A percentile compares a stretch with the other conserved stretches of the same genome.
Evolutionary conservation across 2,113 vertebrate genomes (phyloP).

Genomic region (Sphaerodactylus townsendi): DNA sequence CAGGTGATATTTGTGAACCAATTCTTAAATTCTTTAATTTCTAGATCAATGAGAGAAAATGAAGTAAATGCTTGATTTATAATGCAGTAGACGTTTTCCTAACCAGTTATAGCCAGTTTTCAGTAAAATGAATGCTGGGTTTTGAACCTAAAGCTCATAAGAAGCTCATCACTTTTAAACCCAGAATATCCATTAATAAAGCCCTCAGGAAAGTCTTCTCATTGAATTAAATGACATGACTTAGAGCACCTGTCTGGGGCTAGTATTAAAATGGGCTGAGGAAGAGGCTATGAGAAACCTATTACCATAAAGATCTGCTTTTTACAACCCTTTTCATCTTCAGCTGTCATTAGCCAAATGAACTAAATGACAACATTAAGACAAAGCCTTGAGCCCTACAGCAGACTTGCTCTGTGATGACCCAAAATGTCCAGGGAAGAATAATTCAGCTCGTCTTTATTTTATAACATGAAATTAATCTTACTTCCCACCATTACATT

Average conservation of each 20-base stretch:
- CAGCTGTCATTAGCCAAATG: slow-evolving; percentile 6
- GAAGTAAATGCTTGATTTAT: not conserved
- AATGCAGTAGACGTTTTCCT: not conserved
- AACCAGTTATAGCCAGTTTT: not conserved
- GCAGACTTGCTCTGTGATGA: not conserved
- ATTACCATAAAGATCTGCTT: slow-evolving; percentile 9
- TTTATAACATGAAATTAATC: not conserved
- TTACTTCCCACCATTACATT: not conserved
- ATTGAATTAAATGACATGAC: not conserved
- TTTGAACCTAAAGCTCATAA: slow-evolving; percentile 16
- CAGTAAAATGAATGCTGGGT: not conserved
- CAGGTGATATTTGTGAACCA: not conserved
- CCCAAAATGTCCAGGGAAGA: not conserved
- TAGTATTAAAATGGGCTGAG: not conserved
- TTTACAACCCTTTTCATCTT: not conserved
- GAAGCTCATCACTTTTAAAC: not conserved
- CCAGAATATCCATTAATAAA: slow-evolving; percentile 4
- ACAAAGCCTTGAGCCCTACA: not conserved
- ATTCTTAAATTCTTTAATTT: not conserved
- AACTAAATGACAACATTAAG: not conserved
- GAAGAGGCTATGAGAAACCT: not conserved
- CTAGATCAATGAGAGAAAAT: not conserved
- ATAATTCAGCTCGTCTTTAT: not conserved
- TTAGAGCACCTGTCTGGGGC: not conserved
- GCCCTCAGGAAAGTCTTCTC: not conserved